Percentiles rank a stretch among this genome's conserved stretches.
These are phyloP conservation scores for Apogon talboti DNA, from an alignment of 2,797 vertebrate genomes.

Conservation along the genomic window DNA sequence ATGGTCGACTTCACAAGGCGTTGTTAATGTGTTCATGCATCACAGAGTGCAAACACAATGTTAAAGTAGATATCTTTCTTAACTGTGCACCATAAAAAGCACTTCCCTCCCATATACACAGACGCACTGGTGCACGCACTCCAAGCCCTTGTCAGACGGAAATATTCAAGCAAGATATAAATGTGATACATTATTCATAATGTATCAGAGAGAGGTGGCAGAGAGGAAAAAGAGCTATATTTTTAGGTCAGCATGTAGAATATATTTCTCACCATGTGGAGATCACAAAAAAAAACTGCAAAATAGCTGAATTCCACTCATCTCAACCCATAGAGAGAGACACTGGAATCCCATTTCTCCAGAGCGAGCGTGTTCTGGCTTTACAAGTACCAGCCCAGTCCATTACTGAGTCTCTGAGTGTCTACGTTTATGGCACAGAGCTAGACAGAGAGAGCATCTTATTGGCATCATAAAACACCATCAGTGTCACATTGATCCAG, in stretches of 20 bases:
- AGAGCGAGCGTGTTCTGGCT: slow-evolving; percentile 33
- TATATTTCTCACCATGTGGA: slow-evolving; percentile 20
- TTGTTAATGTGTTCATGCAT: slow-evolving; percentile 16
- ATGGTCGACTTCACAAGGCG: slow-evolving; percentile 7
- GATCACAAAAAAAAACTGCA: slow-evolving; percentile 36
- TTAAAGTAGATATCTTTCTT: slow-evolving; percentile 23
- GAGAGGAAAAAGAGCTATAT: slow-evolving; percentile 30
- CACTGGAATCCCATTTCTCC: slow-evolving; percentile 51
- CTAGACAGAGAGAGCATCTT: slow-evolving; percentile 45
- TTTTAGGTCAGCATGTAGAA: slow-evolving; percentile 63
- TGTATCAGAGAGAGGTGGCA: slow-evolving; percentile 34
- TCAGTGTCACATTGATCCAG: slow-evolving; percentile 70
- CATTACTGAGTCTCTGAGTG: slow-evolving; percentile 59
- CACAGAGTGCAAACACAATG: slow-evolving; percentile 12
- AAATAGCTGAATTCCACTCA: slow-evolving; percentile 42
- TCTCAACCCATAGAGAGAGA: slow-evolving; percentile 43
- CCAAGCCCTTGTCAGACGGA: slow-evolving; percentile 40
- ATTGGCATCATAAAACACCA: slow-evolving; percentile 76
- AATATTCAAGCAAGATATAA: slow-evolving; percentile 57
- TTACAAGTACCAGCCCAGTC: slow-evolving; percentile 58
- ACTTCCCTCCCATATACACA: neutral
- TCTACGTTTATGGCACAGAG: slow-evolving; percentile 38
- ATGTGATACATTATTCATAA: slow-evolving; percentile 74
- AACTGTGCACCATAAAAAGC: slow-evolving; percentile 13
- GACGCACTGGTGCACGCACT: slow-evolving; percentile 7